phyloP scores from a whole-genome alignment of 2,888 invertebrate genomes.

The Cataglyphis albicans region DNA sequence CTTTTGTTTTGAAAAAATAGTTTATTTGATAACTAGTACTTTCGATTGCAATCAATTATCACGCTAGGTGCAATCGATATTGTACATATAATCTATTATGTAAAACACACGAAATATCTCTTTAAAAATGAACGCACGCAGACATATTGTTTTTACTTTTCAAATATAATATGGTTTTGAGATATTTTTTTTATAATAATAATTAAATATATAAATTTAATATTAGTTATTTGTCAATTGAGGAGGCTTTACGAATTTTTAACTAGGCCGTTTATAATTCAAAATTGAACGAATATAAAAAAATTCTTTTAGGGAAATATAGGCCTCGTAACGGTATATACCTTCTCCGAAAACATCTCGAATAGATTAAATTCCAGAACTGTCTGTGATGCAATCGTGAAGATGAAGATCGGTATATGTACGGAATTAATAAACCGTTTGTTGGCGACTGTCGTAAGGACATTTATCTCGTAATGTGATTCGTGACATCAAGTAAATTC shows the following conservation, averaged over 20 bases:
- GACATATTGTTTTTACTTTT: not conserved
- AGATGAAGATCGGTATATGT: slow-evolving; percentile 16
- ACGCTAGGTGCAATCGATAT: not conserved
- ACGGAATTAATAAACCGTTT: slow-evolving; percentile 45
- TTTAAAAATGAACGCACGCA: not conserved
- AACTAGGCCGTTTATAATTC: not conserved
- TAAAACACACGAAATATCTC: not conserved
- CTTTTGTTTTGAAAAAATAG: not conserved
- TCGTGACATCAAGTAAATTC: slow-evolving; percentile 16
- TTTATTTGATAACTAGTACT: not conserved
- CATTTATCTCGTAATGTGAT: slow-evolving; percentile 41
- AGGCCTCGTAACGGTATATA: slow-evolving; percentile 33
- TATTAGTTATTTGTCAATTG: not conserved
- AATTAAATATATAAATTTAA: not conserved
- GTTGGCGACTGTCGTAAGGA: slow-evolving; percentile 32
- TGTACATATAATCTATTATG: not conserved
- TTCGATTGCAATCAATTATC: slow-evolving; percentile 5
- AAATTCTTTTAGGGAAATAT: slow-evolving; percentile 33
- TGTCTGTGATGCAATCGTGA: slow-evolving; percentile 12
- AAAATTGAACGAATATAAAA: slow-evolving; percentile 2
- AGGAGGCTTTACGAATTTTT: not conserved
- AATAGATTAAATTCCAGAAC: slow-evolving; percentile 41
- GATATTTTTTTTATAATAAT: slow-evolving; percentile 10
- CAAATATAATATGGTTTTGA: not conserved
- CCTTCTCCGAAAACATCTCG: slow-evolving; percentile 34